Base-by-base conservation (phyloP, 2,113 vertebrate genomes). In the Chloroceryle aenea region DNA sequence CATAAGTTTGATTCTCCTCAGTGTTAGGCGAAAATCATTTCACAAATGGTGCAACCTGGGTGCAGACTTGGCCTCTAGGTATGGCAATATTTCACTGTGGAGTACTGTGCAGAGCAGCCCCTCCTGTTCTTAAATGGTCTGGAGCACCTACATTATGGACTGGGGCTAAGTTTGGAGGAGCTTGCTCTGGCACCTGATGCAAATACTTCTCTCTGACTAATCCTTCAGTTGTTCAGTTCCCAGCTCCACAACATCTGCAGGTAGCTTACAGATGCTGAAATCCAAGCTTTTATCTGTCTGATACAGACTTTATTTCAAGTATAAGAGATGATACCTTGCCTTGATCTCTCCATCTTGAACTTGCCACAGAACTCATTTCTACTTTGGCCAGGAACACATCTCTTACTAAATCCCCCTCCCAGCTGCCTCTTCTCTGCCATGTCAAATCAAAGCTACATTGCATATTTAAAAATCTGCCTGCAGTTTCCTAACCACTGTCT, bases 41-140 rank as follows among this genome's bases (percentile, higher is more conserved):
- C 12, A 53, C 15, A 68, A 43, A 59, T 36, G 19, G 4, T 20
- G 22, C 10, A 79, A 34, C 9, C 21, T n/a, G 26, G 27, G 12
- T 36, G 4, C 14, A 87, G 48, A 30, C 6, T 48, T 69, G 38
- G 9, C 30, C 14, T 61, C 56, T 66, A 23, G 6, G 3, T 40
- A 68, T 36, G 53, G 16, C 9, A 45, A 25, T 32, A 73, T 62
- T 93, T 6, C 71, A 61, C 29, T 15, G 7, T 14, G 21, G 6
- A 47, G 1, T 29, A 61, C 2, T 1, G 1, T 18, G 23, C 64
- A 50, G 29, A 76, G 8, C 2, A 64, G 38, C 4, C 1, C 55
- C 12, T 43, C 17, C 15, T n/a, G 23, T 10, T 73, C 40, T 48
- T 66, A 20, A 77, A 7, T 6, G 2, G 14, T 5, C 4, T 59